Base-by-base conservation (phyloP, 1,140 invertebrate species). In the Anadara kagoshimensis region DNA sequence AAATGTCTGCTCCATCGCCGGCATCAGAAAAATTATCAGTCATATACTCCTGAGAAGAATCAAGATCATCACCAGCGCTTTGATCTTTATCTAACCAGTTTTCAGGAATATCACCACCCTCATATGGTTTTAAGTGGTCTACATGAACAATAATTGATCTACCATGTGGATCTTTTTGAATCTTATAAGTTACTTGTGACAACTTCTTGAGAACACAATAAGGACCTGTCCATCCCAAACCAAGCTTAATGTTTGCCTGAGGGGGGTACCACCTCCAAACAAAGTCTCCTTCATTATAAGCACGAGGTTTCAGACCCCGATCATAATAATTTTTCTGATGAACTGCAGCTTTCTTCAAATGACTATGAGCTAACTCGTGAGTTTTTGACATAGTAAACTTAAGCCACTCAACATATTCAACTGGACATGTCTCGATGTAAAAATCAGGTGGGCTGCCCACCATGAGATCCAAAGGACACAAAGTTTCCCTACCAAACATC, bases 251-350 rank as follows among this genome's bases (percentile, higher is more conserved):
- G 10, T 36, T 56, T 0, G 57, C 59, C n/a, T 43, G 49, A 24
- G 61, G 68, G 5, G 62, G 56, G 26, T 77, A 74, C 74, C 70
- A 77, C 41, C 78, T 69, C 74, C 70, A 79, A 1, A 79, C 75
- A 56, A 63, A 71, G 54, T 73, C 63, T 36, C 68, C 57, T 47
- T 47, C 14, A 41, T 45, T 26, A 69, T 68, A 77, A 24, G 24
- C 41, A 49, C 69, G 49, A 24, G 59, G 67, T 74, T 73, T 77
- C 64, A 69, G 51, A 18, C 70, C 65, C n/a, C 70, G 56, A 59
- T 73, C 75, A 66, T 77, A 79, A 59, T 77, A 73, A 22, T 58
- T 61, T 36, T 73, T 74, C 58, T 79, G 78, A 20, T 68, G 59
- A 36, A 16, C 16, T 0, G 69, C 67, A 18, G 71, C 66, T 24